These are phyloP conservation scores for Indicator indicator DNA, from an alignment of 2,113 vertebrate genomes.

Conservation along the genomic window DNA sequence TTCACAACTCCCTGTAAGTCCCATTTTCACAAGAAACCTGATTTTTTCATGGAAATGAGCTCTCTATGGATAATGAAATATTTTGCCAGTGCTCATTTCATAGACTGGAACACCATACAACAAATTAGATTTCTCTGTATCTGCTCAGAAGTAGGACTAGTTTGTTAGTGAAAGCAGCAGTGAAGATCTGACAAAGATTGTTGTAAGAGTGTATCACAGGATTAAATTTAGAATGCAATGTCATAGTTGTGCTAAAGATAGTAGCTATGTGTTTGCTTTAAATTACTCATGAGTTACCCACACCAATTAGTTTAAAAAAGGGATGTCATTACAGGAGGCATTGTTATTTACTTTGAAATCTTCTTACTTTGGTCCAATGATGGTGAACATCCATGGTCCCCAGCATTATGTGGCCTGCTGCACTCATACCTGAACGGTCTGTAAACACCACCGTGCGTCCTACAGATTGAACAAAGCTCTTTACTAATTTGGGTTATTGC, in stretches of 20 bases:
- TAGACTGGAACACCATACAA: neutral
- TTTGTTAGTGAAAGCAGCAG: neutral
- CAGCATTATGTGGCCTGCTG: conserved; percentile 90
- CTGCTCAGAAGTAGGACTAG: neutral
- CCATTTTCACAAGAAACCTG: neutral
- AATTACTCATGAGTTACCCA: neutral
- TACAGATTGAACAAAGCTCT: conserved; percentile 60
- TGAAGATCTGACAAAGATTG: neutral
- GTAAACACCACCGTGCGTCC: conserved; percentile 89
- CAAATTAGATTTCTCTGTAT: neutral
- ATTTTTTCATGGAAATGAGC: neutral
- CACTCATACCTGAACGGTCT: conserved; percentile 93
- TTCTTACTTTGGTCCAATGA: conserved; percentile 91
- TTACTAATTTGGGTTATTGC: neutral
- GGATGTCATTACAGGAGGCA: neutral
- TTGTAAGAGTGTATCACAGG: neutral
- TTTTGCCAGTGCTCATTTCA: neutral
- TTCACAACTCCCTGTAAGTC: neutral
- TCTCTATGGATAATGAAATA: neutral
- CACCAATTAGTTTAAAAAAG: neutral
- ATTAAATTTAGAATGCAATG: neutral
- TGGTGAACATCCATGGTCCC: conserved; percentile 97
- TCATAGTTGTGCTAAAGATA: neutral
- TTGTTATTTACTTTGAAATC: neutral
- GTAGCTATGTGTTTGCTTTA: neutral